Base-by-base conservation (phyloP, 2,113 vertebrate species). In the Ictidomys tridecemlineatus region DNA sequence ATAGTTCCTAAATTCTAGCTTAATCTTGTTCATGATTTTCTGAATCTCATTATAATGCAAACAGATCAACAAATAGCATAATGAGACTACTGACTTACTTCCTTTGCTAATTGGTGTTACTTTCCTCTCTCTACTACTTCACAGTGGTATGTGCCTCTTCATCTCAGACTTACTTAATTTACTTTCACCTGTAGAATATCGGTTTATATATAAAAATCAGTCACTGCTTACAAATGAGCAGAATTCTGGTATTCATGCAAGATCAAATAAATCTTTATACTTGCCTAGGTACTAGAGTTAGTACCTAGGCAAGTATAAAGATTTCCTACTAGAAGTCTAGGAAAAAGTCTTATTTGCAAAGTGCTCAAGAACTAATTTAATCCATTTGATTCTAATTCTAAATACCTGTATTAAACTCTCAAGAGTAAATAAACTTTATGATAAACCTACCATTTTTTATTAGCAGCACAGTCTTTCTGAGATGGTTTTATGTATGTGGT, bases 351-450 rank as follows among this genome's bases (percentile, higher is more conserved):
- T 74, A 90, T 11, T 28, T 22, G 32, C 42, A 91, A 97, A 86
- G 39, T 65, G 10, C 67, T 91, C 56, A 96, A 56, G 67, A 72
- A 5, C 24, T 92, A 97, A 67, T 69, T 86, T 65, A 95, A 93
- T 51, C 16, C 18, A 93, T 63, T 53, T 94, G 63, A 96, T 14
- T 87, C 30, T 51, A 94, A 94, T 45, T 86, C 74, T 16, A 91
- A 78, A 63, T 8, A 82, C 22, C 6, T 79, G 34, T 34, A 97
- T 39, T 78, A 97, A 78, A 61, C 12, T 73, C 89, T 89, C 10
- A 93, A 90, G 28, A 94, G 77, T 42, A 93, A 95, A 94, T 42
- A 93, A 95, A 94, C 70, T 78, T 96, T 95, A 88, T 8, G 32
- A 26, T 70, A 97, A 91, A 69, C 24, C 65, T 51, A 77, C 26